Percentiles rank a stretch among this genome's conserved stretches.
These are phyloP conservation scores for Chelonus formosanus DNA, from an alignment of 2,888 invertebrate genomes.

Conservation along the genomic window DNA sequence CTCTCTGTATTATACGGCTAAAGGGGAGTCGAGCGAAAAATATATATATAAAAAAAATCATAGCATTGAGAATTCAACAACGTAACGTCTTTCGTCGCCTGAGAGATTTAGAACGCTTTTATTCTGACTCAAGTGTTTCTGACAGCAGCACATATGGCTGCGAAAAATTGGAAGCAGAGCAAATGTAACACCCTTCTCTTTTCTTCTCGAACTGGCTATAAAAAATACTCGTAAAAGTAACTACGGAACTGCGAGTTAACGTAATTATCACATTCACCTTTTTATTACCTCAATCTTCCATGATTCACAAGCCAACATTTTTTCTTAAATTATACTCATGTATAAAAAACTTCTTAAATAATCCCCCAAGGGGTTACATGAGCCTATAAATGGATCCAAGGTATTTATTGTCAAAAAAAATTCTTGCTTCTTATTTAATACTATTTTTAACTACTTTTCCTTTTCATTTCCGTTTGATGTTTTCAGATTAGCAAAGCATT, in stretches of 20 bases:
- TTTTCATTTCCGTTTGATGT: no score
- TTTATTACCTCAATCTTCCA: neutral
- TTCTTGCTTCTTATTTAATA: no score
- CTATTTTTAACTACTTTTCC: no score
- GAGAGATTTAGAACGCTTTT: conserved; percentile 40
- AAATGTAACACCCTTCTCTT: conserved; percentile 12
- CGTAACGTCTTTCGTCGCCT: conserved; percentile 25
- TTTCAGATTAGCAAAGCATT: no score
- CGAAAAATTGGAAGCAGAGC: conserved; percentile 29
- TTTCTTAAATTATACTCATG: neutral
- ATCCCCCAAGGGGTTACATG: neutral
- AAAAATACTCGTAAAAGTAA: conserved; percentile 18
- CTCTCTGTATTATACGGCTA: conserved; percentile 16
- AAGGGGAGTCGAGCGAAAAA: neutral
- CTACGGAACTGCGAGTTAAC: conserved; percentile 1
- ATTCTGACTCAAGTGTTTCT: conserved; percentile 32
- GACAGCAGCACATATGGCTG: conserved; percentile 17
- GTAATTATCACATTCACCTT: conserved; percentile 1
- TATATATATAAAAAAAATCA: neutral
- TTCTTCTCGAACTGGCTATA: conserved; percentile 3
- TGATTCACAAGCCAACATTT: no score
- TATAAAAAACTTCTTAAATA: neutral
- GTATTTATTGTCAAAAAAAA: no score
- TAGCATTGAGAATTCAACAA: neutral
- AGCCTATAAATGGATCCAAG: no score